phyloP scores from a whole-genome alignment of 2,113 vertebrate genomes.

The Bufo gargarizans region DNA sequence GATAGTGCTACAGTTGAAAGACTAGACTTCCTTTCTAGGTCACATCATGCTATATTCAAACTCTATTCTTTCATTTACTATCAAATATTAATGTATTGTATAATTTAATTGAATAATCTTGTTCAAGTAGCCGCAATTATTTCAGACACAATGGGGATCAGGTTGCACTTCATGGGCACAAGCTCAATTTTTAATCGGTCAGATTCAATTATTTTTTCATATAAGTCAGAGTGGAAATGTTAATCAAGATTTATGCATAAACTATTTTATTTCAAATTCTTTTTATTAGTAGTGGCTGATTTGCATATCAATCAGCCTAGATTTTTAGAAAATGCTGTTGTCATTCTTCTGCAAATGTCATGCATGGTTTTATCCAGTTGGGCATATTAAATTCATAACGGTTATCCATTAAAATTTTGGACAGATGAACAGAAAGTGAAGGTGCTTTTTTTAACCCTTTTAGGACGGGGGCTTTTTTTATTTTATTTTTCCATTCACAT shows the following conservation, averaged over 20 bases:
- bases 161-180: conserved; percentile 48
- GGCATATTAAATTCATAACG: neutral
- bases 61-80: conserved; percentile 48
- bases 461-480: neutral
- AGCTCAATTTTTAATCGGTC: conserved; percentile 46
- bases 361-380: neutral
- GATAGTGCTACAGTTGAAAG: conserved; percentile 7
- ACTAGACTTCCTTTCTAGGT: conserved; percentile 55
- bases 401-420: neutral
- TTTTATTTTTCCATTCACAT: no score
- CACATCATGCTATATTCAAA: conserved; percentile 48
- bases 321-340: conserved; percentile 35
- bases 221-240: conserved; percentile 50
- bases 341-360: conserved; percentile 5
- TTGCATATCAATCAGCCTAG: conserved; percentile 46
- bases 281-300: conserved; percentile 20
- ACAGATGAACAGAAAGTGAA: neutral
- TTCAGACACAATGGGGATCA: conserved; percentile 46
- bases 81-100: conserved; percentile 55
- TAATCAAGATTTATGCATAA: conserved; percentile 48
- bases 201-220: conserved; percentile 56
- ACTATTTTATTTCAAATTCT: conserved; percentile 29
- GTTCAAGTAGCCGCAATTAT: conserved; percentile 47
- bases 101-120: conserved; percentile 58
- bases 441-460: neutral